A percentile compares a stretch with the other conserved stretches of the same genome.
These are phyloP conservation scores for Buathra laborator DNA, from an alignment of 2,888 invertebrate species.

Conservation along the genomic window DNA sequence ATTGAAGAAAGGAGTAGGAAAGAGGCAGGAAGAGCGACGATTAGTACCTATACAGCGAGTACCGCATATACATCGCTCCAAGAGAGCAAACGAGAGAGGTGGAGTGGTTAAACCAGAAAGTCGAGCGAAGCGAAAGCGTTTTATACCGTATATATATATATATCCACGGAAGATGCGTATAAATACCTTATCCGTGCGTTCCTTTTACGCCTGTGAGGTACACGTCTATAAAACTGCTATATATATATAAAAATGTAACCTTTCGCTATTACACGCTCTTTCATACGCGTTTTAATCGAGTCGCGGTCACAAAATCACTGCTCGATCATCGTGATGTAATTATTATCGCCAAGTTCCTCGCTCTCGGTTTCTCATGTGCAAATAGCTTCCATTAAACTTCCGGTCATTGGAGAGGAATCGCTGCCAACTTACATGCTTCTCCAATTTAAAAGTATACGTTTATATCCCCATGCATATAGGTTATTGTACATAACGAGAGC, in stretches of 20 bases:
- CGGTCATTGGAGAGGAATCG: slow-evolving; percentile 49
- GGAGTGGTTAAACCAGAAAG: slow-evolving; percentile 80
- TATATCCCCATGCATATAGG: background rate
- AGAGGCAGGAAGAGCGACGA: slow-evolving; percentile 51
- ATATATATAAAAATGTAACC: slow-evolving; percentile 8
- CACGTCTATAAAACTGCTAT: slow-evolving; percentile 2
- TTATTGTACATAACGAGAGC: slow-evolving; percentile 7
- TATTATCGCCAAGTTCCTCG: slow-evolving; percentile 44
- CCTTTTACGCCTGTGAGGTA: background rate
- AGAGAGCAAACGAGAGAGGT: slow-evolving; percentile 69
- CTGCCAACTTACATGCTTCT: background rate
- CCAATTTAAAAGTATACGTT: background rate
- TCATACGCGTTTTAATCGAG: slow-evolving; percentile 53
- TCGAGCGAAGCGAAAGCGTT: slow-evolving; percentile 74
- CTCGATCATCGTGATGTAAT: slow-evolving; percentile 43
- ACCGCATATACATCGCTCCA: slow-evolving; percentile 18
- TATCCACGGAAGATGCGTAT: slow-evolving; percentile 44
- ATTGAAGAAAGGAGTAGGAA: slow-evolving; percentile 71
- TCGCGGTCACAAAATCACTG: slow-evolving; percentile 52
- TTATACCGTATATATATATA: slow-evolving; percentile 56
- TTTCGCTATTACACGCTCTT: slow-evolving; percentile 34
- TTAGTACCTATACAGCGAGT: slow-evolving; percentile 28
- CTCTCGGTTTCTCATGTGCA: slow-evolving; percentile 40
- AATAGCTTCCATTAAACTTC: slow-evolving; percentile 57
- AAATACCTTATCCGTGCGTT: slow-evolving; percentile 38